Conservation (phyloP, 2,888 invertebrate species). For the Trichogramma dendrolimi region DNA sequence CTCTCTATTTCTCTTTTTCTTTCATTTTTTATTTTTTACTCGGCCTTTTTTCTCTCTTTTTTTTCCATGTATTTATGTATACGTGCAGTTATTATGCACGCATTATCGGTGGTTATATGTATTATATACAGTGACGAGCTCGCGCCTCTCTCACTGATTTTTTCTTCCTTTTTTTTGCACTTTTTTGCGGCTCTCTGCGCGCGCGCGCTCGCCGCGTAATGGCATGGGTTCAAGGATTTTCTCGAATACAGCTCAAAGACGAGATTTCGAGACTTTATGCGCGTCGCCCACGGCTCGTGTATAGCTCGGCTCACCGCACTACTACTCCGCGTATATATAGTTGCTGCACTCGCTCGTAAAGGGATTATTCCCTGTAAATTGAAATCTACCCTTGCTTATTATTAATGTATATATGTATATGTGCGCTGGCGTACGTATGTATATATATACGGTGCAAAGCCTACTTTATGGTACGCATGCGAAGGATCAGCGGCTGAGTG, state of each 20-base stretch:
- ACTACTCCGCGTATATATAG: background rate
- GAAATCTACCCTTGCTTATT: constrained; percentile 21
- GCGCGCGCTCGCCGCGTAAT: constrained; percentile 10
- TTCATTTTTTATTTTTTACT: background rate
- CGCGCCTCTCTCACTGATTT: constrained; percentile 10
- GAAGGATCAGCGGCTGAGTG: no score
- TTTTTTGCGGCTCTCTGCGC: no score
- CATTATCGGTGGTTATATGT: constrained; percentile 37
- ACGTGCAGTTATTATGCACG: constrained; percentile 42
- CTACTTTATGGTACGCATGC: no score
- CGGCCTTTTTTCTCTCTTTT: constrained; percentile 9
- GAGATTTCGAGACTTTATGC: constrained; percentile 22
- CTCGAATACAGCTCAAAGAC: constrained; percentile 20
- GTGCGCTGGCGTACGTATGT: no score
- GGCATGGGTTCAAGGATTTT: constrained; percentile 16
- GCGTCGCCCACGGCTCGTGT: background rate
- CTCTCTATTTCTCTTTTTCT: constrained; percentile 13
- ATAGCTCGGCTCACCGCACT: no score
- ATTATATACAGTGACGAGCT: constrained; percentile 26
- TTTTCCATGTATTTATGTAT: constrained; percentile 26
- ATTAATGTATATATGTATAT: constrained; percentile 1
- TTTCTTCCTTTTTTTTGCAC: background rate
- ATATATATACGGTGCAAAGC: no score
- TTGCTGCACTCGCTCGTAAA: background rate
- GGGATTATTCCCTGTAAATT: constrained; percentile 24